phyloP scores from a whole-genome alignment of 2,888 invertebrate species.

The Yponomeuta malinellus region DNA sequence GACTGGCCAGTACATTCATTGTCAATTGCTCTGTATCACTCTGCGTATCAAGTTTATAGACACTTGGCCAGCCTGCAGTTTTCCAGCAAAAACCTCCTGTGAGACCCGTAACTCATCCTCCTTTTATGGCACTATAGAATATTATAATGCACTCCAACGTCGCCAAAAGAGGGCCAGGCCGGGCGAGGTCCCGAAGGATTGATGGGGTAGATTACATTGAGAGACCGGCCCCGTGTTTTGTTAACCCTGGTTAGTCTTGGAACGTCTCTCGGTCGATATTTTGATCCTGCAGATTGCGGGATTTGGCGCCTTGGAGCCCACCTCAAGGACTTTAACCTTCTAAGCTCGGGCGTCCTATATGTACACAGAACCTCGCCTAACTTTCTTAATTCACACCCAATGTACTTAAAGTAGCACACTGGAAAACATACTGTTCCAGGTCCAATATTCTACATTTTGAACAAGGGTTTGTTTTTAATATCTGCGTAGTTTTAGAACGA shows the following conservation, averaged over 20 bases:
- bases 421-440: too few species aligned
- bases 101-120: conserved; percentile 51
- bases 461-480: too few species aligned
- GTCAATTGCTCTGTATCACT: too few species aligned
- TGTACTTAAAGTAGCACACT: too few species aligned
- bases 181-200: conserved; percentile 19
- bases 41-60: too few species aligned
- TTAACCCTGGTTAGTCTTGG: conserved; percentile 16
- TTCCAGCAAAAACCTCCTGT: conserved; percentile 29
- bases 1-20: too few species aligned
- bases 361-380: too few species aligned
- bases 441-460: too few species aligned
- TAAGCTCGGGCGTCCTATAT: too few species aligned
- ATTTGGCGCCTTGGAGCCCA: not conserved
- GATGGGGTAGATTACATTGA: conserved; percentile 20
- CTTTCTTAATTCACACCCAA: too few species aligned
- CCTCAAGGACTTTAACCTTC: not conserved
- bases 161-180: conserved; percentile 21
- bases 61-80: not conserved
- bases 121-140: conserved; percentile 66
- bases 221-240: not conserved
- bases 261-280: conserved; percentile 9
- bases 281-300: not conserved
- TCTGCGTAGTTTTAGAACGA: too few species aligned
- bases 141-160: conserved; percentile 57